These are phyloP conservation scores for Rugalucina vietnamica DNA, from an alignment of 2,888 invertebrate species.

Conservation along the genomic window DNA sequence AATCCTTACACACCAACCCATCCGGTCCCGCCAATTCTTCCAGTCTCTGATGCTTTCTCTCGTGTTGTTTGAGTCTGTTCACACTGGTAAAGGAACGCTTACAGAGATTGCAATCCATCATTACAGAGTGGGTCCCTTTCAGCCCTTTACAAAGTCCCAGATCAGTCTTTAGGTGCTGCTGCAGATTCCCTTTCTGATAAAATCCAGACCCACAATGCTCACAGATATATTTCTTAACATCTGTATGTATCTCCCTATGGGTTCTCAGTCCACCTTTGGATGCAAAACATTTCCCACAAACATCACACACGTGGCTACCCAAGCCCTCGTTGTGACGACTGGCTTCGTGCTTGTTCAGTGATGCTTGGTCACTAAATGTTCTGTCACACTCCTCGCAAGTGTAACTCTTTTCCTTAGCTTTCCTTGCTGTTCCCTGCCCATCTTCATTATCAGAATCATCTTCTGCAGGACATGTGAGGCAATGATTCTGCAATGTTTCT, in stretches of 20 bases:
- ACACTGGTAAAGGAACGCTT: not conserved
- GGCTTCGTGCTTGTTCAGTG: not conserved
- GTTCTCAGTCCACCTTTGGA: not conserved
- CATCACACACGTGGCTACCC: not conserved
- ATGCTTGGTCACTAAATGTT: not conserved
- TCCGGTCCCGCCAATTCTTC: not conserved
- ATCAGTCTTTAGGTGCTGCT: not conserved
- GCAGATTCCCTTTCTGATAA: not conserved
- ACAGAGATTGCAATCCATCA: not conserved
- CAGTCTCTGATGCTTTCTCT: not conserved
- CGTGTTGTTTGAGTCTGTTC: not conserved
- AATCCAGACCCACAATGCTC: not conserved
- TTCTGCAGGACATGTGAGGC: not conserved
- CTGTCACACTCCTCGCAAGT: not conserved
- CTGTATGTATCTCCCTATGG: not conserved
- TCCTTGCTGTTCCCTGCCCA: not conserved
- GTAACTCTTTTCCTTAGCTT: not conserved
- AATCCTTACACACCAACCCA: not conserved
- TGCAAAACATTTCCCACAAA: not conserved
- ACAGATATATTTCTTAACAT: not conserved
- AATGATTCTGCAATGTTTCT: not conserved
- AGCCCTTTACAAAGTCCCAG: not conserved
- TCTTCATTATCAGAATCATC: not conserved
- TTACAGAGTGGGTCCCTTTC: not conserved
- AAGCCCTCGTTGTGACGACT: not conserved